phyloP scores from a whole-genome alignment of 2,888 invertebrate species.

The Trissoscelio sp. region DNA sequence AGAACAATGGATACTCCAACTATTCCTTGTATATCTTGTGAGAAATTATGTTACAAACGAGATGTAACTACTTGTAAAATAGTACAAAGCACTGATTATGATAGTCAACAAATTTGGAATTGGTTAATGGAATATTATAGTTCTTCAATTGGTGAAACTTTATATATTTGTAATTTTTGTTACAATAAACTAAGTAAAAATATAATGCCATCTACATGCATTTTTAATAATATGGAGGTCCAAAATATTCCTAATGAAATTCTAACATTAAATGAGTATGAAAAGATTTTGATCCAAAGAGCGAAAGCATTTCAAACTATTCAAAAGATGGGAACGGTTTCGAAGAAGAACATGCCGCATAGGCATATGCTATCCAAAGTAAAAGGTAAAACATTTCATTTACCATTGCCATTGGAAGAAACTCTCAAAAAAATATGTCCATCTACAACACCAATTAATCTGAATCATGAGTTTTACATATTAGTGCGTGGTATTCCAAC shows the following conservation, averaged over 20 bases:
- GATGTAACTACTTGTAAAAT: constrained; percentile 2
- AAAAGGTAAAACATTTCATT: constrained; percentile 44
- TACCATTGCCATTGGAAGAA: too few species aligned
- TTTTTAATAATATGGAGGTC: constrained; percentile 72
- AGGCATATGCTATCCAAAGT: constrained; percentile 70
- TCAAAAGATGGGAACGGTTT: too few species aligned
- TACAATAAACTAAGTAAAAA: constrained; percentile 69
- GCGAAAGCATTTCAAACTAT: too few species aligned
- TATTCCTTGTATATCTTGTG: too few species aligned
- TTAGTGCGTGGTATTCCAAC: constrained; percentile 75
- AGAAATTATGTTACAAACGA: constrained; percentile 22
- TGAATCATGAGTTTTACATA: constrained; percentile 75
- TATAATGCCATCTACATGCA: constrained; percentile 71
- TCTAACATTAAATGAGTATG: too few species aligned
- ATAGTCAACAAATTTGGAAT: constrained; percentile 20
- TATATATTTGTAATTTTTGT: too few species aligned
- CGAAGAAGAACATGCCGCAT: too few species aligned
- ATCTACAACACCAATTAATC: constrained; percentile 8
- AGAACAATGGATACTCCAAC: too few species aligned
- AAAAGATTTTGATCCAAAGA: too few species aligned
- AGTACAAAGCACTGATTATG: not conserved
- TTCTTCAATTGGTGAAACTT: not conserved
- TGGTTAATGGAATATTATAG: not conserved
- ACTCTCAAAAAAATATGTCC: constrained; percentile 64
- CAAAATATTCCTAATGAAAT: too few species aligned